Conservation (phyloP, 2,888 invertebrate genomes). For the Eupeodes latifasciatus region DNA sequence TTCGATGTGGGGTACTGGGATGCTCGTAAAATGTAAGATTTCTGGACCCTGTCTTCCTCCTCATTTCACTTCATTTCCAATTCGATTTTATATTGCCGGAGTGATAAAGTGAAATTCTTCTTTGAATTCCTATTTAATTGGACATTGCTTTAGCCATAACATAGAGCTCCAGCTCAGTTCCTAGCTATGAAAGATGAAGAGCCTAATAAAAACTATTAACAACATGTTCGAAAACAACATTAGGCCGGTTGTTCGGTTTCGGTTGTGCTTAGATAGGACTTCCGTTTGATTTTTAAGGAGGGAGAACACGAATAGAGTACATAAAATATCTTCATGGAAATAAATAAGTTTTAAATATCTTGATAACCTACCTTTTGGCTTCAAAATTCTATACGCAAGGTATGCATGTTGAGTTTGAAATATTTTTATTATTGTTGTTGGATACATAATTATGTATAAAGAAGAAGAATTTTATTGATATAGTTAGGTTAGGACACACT, state of each 20-base stretch:
- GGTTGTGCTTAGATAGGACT: slow-evolving; percentile 37
- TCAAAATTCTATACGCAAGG: slow-evolving; percentile 20
- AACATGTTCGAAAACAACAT: slow-evolving; percentile 55
- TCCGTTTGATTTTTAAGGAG: slow-evolving; percentile 42
- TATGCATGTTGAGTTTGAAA: slow-evolving; percentile 53
- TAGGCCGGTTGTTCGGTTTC: background rate
- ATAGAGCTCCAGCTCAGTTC: too few species aligned
- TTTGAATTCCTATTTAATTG: slow-evolving; percentile 70
- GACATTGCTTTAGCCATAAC: slow-evolving; percentile 38
- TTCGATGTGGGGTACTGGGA: slow-evolving; percentile 14
- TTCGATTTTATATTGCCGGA: slow-evolving; percentile 47
- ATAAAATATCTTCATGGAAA: slow-evolving; percentile 12
- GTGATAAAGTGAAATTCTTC: slow-evolving; percentile 71
- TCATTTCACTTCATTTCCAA: slow-evolving; percentile 41
- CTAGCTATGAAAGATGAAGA: slow-evolving; percentile 59
- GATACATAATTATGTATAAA: background rate
- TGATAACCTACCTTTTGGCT: background rate
- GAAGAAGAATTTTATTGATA: slow-evolving; percentile 66
- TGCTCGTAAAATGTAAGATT: slow-evolving; percentile 64
- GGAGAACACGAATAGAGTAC: background rate
- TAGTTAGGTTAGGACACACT: slow-evolving; percentile 64
- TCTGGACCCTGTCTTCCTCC: slow-evolving; percentile 61
- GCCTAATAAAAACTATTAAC: slow-evolving; percentile 75
- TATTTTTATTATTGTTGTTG: slow-evolving; percentile 66
- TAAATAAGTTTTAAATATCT: slow-evolving; percentile 51